A percentile compares a stretch with the other conserved stretches of the same genome.
phyloP scores from a whole-genome alignment of 2,113 vertebrate species.

The Sardina pilchardus region DNA sequence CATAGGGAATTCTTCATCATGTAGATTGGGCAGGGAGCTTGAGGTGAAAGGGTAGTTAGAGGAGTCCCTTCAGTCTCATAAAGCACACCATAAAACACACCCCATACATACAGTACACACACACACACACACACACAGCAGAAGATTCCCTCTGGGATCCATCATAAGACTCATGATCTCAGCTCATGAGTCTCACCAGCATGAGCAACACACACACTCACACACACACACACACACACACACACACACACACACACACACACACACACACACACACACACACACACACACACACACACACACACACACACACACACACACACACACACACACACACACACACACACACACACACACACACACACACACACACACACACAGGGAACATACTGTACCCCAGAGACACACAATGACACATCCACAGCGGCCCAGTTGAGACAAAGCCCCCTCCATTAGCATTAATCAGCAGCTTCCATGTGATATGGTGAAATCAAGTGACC shows the following conservation, averaged over 20 bases:
- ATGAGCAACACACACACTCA: not conserved
- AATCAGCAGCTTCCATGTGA: slow-evolving; percentile 18
- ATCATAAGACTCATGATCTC: slow-evolving; percentile 20
- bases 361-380: not conserved
- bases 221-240: slow-evolving; percentile 15
- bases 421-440: not conserved
- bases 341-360: slow-evolving; percentile 3
- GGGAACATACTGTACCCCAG: not conserved
- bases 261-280: not conserved
- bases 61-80: not conserved
- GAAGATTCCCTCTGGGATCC: not conserved
- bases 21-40: not conserved
- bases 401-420: not conserved
- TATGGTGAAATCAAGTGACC: not conserved
- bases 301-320: not conserved
- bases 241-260: slow-evolving; percentile 10
- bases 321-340: slow-evolving; percentile 10
- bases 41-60: slow-evolving; percentile 6
- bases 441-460: slow-evolving; percentile 1
- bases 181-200: not conserved
- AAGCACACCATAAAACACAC: too few species aligned
- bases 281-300: not conserved
- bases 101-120: not conserved
- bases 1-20: not conserved
- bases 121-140: not conserved